Evolutionary conservation across 2,113 vertebrate genomes (phyloP).

Genomic region (Tyto alba): DNA sequence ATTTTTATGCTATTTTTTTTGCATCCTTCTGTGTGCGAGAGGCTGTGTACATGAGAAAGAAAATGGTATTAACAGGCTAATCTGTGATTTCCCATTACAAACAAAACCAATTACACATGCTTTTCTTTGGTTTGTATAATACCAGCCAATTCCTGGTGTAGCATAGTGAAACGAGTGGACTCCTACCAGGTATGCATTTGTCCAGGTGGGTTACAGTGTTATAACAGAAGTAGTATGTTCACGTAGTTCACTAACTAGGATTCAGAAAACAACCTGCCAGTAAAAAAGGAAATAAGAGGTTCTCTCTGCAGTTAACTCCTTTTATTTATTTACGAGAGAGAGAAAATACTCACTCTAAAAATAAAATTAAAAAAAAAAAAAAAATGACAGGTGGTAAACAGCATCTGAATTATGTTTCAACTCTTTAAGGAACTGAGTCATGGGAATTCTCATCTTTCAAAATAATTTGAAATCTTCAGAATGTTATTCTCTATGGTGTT

Average conservation of each 20-base stretch:
- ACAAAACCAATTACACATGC: background rate
- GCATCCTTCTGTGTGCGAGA: background rate
- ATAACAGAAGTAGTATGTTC: background rate
- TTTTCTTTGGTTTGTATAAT: background rate
- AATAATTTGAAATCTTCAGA: constrained; percentile 40
- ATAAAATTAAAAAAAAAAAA: background rate
- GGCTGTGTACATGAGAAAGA: background rate
- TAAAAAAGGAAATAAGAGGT: background rate
- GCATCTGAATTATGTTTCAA: constrained; percentile 1
- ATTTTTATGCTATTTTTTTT: background rate
- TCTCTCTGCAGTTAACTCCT: background rate
- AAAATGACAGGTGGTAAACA: constrained; percentile 12
- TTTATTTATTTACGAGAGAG: background rate
- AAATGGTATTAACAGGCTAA: background rate
- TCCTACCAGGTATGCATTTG: background rate
- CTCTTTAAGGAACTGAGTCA: background rate
- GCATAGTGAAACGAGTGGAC: background rate
- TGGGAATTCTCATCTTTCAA: constrained; percentile 52
- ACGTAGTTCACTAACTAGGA: background rate
- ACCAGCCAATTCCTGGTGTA: background rate
- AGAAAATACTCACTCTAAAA: background rate
- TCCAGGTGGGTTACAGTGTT: background rate
- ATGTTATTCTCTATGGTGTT: constrained; percentile 21
- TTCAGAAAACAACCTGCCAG: background rate
- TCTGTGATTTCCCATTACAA: background rate